Conservation (phyloP, 2,797 vertebrate genomes). For the Danio albolineatus region DNA sequence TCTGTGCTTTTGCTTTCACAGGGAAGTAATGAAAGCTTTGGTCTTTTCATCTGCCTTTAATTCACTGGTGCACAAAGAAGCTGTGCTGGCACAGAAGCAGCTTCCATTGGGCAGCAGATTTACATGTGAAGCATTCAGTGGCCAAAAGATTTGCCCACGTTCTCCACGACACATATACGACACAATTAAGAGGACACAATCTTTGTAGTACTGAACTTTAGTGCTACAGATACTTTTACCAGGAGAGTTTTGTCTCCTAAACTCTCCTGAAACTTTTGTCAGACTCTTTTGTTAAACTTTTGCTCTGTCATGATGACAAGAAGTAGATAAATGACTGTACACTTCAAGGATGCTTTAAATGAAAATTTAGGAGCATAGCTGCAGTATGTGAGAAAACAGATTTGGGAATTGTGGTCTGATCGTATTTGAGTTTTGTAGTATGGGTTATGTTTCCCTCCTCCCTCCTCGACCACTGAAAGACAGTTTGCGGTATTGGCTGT, state of each 20-base stretch:
- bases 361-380: slow-evolving; percentile 7
- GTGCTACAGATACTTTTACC: slow-evolving; percentile 6
- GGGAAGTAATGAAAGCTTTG: slow-evolving; percentile 46
- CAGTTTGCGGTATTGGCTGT: slow-evolving; percentile 35
- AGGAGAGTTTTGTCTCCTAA: not conserved
- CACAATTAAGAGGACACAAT: slow-evolving; percentile 25
- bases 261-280: not conserved
- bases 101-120: slow-evolving; percentile 30
- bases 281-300: not conserved
- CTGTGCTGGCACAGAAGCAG: slow-evolving; percentile 22
- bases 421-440: slow-evolving; percentile 33
- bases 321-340: slow-evolving; percentile 33
- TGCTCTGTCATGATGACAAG: slow-evolving; percentile 28
- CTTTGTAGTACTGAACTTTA: slow-evolving; percentile 12
- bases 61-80: slow-evolving; percentile 50
- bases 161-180: not conserved
- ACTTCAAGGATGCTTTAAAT: slow-evolving; percentile 42
- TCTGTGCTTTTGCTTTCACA: slow-evolving; percentile 45
- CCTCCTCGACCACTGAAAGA: slow-evolving; percentile 38
- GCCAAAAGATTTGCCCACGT: slow-evolving; percentile 4
- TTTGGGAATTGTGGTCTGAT: slow-evolving; percentile 39
- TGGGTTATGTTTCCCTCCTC: slow-evolving; percentile 28
- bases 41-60: slow-evolving; percentile 56
- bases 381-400: slow-evolving; percentile 16
- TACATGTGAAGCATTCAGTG: slow-evolving; percentile 22